These are phyloP conservation scores for Falco cherrug DNA, from an alignment of 2,797 vertebrate genomes.

Conservation along the genomic window DNA sequence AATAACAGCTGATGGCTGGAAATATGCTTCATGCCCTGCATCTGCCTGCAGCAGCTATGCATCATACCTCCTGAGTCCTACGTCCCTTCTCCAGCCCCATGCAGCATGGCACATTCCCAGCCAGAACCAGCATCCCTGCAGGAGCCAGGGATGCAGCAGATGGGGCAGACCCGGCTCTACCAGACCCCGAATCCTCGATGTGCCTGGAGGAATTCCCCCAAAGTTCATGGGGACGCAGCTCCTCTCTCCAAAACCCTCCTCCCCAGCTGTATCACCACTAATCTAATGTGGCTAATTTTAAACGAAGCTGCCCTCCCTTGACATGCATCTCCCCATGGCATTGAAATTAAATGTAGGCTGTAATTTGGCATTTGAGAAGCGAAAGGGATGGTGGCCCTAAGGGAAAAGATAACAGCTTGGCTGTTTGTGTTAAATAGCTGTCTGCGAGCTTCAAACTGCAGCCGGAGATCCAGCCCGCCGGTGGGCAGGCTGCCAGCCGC, in stretches of 20 bases:
- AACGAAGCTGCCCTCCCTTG: conserved; percentile 70
- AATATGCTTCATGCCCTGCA: neutral
- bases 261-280: conserved; percentile 1
- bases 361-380: conserved; percentile 76
- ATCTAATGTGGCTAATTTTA: conserved; percentile 68
- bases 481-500: conserved; percentile 65
- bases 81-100: neutral
- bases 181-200: neutral
- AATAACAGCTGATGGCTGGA: neutral
- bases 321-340: conserved; percentile 66
- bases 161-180: neutral
- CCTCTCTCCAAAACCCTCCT: neutral
- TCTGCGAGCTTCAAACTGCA: conserved; percentile 72
- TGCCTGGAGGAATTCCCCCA: conserved; percentile 2
- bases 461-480: conserved; percentile 54
- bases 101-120: neutral
- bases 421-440: conserved; percentile 76
- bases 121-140: neutral
- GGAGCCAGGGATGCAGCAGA: neutral
- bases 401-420: conserved; percentile 76
- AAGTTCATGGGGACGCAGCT: neutral
- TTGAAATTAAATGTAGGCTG: conserved; percentile 75
- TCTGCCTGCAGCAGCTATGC: neutral
- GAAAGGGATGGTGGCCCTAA: conserved; percentile 75
- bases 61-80: neutral